These are phyloP conservation scores for Halesus radiatus DNA, from an alignment of 1,140 invertebrate species.

Conservation along the genomic window DNA sequence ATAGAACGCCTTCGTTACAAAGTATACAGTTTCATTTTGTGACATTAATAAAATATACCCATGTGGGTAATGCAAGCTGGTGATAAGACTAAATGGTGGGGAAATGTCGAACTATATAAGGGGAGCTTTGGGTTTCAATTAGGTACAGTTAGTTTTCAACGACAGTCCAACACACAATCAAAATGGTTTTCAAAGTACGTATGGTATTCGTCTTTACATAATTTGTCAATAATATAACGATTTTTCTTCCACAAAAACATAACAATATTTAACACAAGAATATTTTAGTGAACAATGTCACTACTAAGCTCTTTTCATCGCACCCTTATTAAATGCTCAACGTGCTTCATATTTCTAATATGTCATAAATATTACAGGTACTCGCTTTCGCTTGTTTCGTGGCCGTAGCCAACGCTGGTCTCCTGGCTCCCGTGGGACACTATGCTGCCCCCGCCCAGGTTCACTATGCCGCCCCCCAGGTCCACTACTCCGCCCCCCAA, in stretches of 20 bases:
- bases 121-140: conserved; percentile 21
- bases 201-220: not conserved
- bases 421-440: conserved; percentile 49
- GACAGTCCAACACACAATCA: not conserved
- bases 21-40: too few species aligned
- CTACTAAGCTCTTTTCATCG: not conserved
- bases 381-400: conserved; percentile 53
- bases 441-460: conserved; percentile 58
- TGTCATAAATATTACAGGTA: conserved; percentile 27
- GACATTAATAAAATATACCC: too few species aligned
- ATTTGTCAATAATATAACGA: not conserved
- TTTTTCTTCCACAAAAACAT: too few species aligned
- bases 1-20: too few species aligned
- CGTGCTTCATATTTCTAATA: not conserved
- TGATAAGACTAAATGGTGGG: not conserved
- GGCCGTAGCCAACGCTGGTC: conserved; percentile 48
- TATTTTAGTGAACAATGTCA: too few species aligned
- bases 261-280: too few species aligned
- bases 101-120: not conserved
- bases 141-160: conserved; percentile 18
- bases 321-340: not conserved
- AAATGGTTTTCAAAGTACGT: conserved; percentile 47
- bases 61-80: too few species aligned
- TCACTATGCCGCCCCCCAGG: conserved; percentile 51
- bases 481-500: conserved; percentile 61